Percentiles rank a stretch among this genome's conserved stretches.
Conservation (phyloP, 2,113 vertebrate species). For the Pituophis catenifer region DNA sequence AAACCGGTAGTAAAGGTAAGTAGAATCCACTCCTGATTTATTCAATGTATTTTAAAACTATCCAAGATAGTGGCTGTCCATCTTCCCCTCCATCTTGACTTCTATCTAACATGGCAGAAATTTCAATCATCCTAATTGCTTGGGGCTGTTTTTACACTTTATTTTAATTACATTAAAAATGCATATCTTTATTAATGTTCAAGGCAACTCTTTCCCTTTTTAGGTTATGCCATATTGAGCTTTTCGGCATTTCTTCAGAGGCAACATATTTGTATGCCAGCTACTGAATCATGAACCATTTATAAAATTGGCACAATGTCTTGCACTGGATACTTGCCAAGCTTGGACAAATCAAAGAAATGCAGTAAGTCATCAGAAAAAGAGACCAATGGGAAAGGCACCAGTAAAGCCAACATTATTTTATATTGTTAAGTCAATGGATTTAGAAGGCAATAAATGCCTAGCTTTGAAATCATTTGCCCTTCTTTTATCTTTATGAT, state of each 20-base stretch:
- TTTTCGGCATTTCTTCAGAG: not conserved
- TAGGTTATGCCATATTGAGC: not conserved
- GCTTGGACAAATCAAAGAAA: not conserved
- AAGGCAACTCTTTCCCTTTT: not conserved
- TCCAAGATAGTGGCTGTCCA: not conserved
- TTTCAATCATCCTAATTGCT: not conserved
- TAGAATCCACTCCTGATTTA: not conserved
- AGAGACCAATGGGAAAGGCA: not conserved
- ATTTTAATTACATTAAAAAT: not conserved
- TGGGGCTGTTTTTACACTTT: not conserved
- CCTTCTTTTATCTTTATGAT: not conserved
- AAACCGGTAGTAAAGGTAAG: no score
- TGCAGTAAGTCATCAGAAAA: not conserved
- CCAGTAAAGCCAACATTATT: not conserved
- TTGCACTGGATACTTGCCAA: not conserved
- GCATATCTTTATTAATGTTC: no score
- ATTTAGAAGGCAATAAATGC: not conserved
- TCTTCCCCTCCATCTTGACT: not conserved
- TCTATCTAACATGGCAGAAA: not conserved
- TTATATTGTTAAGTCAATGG: not conserved
- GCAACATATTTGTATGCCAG: not conserved
- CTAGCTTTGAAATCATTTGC: not conserved
- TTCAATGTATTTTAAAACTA: not conserved
- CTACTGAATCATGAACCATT: not conserved
- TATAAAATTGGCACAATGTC: not conserved